phyloP scores from a whole-genome alignment of 1,140 invertebrate genomes.

The Brachionus sp. region DNA sequence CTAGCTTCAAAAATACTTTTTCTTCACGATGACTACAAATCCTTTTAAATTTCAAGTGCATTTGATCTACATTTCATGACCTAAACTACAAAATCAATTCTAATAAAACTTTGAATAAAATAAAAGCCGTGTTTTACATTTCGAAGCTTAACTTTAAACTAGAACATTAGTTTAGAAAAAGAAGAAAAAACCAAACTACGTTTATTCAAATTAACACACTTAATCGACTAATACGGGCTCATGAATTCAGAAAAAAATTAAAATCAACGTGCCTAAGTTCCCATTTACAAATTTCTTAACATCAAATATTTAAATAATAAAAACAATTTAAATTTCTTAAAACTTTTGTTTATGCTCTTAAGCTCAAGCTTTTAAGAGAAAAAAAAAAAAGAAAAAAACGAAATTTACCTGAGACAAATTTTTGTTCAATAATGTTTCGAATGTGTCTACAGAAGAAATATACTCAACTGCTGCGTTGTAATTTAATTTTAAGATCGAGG shows the following conservation, averaged over 20 bases:
- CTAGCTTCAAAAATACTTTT: too few relatives aligned
- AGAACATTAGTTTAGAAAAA: background rate
- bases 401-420: constrained; percentile 3
- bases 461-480: background rate
- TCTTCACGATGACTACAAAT: background rate
- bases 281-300: background rate
- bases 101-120: background rate
- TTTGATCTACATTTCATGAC: constrained; percentile 2
- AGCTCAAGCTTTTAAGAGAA: background rate
- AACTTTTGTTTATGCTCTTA: background rate
- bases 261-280: background rate
- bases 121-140: background rate
- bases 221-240: background rate
- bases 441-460: background rate
- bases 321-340: background rate
- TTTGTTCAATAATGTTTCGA: background rate
- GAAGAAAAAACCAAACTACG: background rate
- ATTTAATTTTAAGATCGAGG: background rate
- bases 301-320: background rate
- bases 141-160: background rate
- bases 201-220: background rate
- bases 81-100: background rate
- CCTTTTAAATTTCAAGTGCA: background rate
- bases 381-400: background rate
- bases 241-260: too few relatives aligned